These are phyloP conservation scores for Acrocephalus scirpaceus DNA, from an alignment of 2,797 vertebrate species.

Conservation along the genomic window DNA sequence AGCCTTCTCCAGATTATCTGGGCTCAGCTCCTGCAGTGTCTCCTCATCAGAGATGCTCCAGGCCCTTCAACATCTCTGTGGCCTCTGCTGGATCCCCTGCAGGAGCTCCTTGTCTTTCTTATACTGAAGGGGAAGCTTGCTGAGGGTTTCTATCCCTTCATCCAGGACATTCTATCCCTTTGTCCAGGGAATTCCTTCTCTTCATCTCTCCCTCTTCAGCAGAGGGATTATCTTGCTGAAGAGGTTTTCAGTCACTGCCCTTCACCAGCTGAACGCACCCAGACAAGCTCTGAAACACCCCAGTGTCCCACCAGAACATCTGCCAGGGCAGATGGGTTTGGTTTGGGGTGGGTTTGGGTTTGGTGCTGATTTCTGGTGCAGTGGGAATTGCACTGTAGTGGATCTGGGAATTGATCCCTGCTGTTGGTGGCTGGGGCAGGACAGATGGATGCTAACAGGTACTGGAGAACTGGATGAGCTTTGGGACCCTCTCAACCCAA, in stretches of 20 bases:
- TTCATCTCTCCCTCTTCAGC: neutral
- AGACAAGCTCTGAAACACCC: neutral
- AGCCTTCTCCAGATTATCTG: neutral
- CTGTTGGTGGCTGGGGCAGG: rapidly evolving
- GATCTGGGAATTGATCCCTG: neutral
- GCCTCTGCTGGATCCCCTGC: neutral
- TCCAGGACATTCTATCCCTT: neutral
- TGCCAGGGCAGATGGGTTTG: neutral
- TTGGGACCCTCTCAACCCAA: neutral
- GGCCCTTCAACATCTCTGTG: neutral
- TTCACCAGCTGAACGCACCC: rapidly evolving
- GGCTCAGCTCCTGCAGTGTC: neutral
- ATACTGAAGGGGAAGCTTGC: neutral
- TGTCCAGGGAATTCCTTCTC: neutral
- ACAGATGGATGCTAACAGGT: rapidly evolving
- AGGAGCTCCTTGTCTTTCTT: neutral
- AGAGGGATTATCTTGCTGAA: neutral
- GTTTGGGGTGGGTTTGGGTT: neutral
- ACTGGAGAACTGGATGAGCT: neutral
- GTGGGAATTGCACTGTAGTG: neutral
- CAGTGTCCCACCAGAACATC: neutral
- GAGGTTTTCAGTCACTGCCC: rapidly evolving
- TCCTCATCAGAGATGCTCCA: neutral
- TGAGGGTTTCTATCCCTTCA: neutral
- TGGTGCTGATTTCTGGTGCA: neutral